Evolutionary conservation across 2,797 vertebrate species (phyloP).

Genomic region (Acomys russatus): DNA sequence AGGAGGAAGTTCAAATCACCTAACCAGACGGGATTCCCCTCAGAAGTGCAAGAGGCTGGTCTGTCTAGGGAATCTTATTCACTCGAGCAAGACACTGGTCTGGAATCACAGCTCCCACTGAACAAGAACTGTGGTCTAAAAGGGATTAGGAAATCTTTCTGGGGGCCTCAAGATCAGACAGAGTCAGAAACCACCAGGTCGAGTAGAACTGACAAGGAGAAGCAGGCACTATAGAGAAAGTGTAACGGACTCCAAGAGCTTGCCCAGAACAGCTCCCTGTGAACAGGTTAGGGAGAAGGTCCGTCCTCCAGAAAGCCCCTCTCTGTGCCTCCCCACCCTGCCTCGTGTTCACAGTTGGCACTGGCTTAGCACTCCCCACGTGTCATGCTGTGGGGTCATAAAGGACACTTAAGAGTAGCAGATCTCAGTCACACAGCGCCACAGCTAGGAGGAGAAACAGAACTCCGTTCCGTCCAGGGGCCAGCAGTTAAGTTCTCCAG

Average conservation of each 20-base stretch:
- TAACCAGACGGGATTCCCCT: not conserved
- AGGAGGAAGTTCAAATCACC: not conserved
- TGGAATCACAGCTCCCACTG: not conserved
- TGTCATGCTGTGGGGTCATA: not conserved
- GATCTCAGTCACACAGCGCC: not conserved
- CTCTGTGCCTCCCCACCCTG: not conserved
- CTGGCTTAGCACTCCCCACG: not conserved
- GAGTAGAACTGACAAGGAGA: not conserved
- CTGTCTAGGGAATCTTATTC: not conserved
- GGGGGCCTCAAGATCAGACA: not conserved
- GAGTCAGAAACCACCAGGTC: not conserved
- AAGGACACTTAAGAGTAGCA: not conserved
- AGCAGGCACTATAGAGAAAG: not conserved
- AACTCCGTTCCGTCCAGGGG: not conserved
- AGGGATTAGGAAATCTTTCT: not conserved
- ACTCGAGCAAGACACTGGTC: not conserved
- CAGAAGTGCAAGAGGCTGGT: not conserved
- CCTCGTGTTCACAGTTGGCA: accelerated
- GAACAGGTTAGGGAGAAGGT: not conserved
- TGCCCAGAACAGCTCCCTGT: not conserved
- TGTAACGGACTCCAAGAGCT: not conserved
- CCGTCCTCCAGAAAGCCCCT: not conserved
- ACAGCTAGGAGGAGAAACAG: not conserved
- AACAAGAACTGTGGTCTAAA: not conserved
- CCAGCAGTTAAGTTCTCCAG: not conserved